Conservation (phyloP, 2,113 vertebrate genomes). For the Saccopteryx leptura region DNA sequence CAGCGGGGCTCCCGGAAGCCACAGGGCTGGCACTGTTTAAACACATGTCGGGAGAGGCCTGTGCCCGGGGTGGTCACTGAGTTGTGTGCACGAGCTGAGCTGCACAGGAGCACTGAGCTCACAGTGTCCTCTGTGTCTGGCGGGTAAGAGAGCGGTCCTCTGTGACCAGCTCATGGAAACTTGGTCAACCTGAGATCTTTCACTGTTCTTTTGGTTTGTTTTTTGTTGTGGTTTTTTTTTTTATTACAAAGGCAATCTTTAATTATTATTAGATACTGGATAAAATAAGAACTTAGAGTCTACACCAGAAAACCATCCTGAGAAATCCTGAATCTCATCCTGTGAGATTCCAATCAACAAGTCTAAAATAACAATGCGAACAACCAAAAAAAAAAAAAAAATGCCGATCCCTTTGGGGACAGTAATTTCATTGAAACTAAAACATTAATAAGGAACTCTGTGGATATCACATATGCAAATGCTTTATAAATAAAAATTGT, state of each 20-base stretch:
- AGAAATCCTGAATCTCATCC: not conserved
- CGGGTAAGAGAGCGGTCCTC: not conserved
- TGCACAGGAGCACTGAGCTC: fast-evolving
- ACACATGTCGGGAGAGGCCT: fast-evolving
- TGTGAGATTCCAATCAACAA: not conserved
- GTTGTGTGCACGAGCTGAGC: not conserved
- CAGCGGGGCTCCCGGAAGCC: fast-evolving
- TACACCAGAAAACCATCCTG: not conserved
- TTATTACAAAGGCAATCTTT: not conserved
- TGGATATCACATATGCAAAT: conserved; percentile 46
- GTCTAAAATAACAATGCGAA: not conserved
- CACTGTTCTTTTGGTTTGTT: too few species aligned
- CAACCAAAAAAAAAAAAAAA: not conserved
- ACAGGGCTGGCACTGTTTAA: not conserved
- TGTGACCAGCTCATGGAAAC: not conserved
- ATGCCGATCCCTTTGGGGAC: not conserved
- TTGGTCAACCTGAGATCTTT: not conserved
- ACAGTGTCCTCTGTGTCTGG: fast-evolving
- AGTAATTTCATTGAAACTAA: not conserved
- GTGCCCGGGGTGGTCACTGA: fast-evolving
- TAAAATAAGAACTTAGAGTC: not conserved
- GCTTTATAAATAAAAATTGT: not conserved
- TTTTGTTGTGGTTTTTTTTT: too few species aligned
- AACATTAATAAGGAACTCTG: not conserved
- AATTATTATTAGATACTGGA: not conserved